A percentile compares a stretch with the other conserved stretches of the same genome.
Conservation (phyloP, 1,140 invertebrate genomes). For the Nomia melanderi region DNA sequence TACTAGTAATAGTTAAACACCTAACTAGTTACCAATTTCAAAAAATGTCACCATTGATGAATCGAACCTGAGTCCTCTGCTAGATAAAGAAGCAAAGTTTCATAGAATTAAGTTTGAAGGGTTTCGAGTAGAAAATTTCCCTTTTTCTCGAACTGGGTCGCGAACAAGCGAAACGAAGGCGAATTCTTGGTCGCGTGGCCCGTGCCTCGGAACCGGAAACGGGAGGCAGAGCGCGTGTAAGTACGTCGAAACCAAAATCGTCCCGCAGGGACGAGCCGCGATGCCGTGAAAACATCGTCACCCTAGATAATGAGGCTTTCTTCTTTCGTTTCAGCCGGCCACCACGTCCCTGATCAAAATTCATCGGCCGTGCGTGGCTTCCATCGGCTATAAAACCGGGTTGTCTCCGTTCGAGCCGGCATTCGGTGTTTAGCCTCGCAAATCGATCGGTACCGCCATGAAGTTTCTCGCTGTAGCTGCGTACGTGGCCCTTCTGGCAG, state of each 20-base stretch:
- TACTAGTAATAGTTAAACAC: no score
- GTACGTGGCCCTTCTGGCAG: constrained; percentile 63
- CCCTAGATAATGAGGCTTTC: constrained; percentile 78
- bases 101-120: no score
- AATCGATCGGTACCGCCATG: constrained; percentile 72
- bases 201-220: constrained; percentile 45
- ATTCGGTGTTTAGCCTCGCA: constrained; percentile 77
- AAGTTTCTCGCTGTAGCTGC: constrained; percentile 65
- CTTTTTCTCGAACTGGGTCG: no score
- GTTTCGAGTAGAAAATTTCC: no score
- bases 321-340: constrained; percentile 71
- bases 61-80: no score
- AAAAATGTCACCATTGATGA: no score
- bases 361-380: constrained; percentile 68
- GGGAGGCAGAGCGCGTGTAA: constrained; percentile 33
- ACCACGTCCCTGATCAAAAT: constrained; percentile 78
- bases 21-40: no score
- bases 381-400: constrained; percentile 77
- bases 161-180: no score
- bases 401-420: constrained; percentile 68
- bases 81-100: no score
- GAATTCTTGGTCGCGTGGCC: no score
- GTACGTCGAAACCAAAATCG: constrained; percentile 61
- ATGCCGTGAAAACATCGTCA: constrained; percentile 66
- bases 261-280: constrained; percentile 28